Base-by-base conservation (phyloP, 2,797 vertebrate species). In the Gymnoscopelus braueri region DNA sequence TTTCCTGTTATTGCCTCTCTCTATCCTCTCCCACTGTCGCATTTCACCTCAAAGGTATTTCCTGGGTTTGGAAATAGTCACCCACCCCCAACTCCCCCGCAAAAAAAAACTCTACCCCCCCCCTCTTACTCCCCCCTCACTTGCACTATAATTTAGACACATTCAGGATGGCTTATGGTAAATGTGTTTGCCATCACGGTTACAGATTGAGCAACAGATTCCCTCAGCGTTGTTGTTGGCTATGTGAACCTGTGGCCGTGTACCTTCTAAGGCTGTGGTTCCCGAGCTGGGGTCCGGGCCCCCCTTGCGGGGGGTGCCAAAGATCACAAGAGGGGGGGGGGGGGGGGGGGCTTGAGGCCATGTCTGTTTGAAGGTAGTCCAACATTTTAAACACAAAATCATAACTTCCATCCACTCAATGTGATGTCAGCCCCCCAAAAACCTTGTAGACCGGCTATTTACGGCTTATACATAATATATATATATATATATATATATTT, bases 11-110 rank as follows among this genome's bases (percentile, higher is more conserved):
- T 91, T 88, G 71, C 68, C 70, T 77, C 72, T 74, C 80, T 87
- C 80, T 71, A 71, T 85, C 88, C 71, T 90, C 77, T 79, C 80
- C 89, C 63, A 65, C 84, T 87, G 52, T 83, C 69, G 78, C 69
- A 49, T 88, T 80, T 87, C 89, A 93, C 83, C 87, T 92, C 91
- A 69, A 69, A 91, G 91, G 83, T 89, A 94, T 94, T 94, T 95
- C 89, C 88, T 92, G 89, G 86, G 78, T 84, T 89, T 82, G 69
- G 79, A 86, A 90, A 88, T 79, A 83, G 71, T 56, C 39, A 35
- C 63, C 52, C 29, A 63, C 52, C 62, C 49, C n/a, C 69, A 32
- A 19, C 49, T 62, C 71, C 4, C 0, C 68, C 68, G 81, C 74
- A 84, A 73, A 19, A 26, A 78, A 70, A 85, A 19, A 19, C 19